A percentile compares a stretch with the other conserved stretches of the same genome.
These are phyloP conservation scores for Ophonus ardosiacus DNA, from an alignment of 2,888 invertebrate genomes.

Conservation along the genomic window DNA sequence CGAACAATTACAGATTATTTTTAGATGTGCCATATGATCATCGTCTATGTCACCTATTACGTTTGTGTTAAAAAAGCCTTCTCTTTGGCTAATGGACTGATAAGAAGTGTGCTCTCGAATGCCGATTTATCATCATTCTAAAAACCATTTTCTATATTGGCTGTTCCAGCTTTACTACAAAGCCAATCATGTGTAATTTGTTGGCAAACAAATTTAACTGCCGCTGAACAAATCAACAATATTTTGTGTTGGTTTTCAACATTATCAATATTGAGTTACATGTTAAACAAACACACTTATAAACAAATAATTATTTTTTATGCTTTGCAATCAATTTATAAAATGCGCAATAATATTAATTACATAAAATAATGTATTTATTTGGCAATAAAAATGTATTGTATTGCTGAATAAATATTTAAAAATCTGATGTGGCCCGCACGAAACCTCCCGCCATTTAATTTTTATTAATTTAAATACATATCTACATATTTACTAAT, in stretches of 20 bases:
- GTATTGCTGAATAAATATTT: background rate
- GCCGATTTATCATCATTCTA: constrained; percentile 29
- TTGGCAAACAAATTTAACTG: constrained; percentile 64
- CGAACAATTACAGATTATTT: too few species aligned
- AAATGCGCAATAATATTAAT: background rate
- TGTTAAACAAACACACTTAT: background rate
- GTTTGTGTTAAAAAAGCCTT: background rate
- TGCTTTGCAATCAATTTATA: background rate
- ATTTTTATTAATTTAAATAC: too few species aligned
- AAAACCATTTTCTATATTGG: constrained; percentile 24
- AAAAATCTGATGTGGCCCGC: background rate
- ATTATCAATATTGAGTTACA: background rate
- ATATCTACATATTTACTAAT: too few species aligned
- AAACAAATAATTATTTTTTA: background rate
- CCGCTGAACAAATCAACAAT: background rate
- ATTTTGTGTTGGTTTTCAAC: background rate
- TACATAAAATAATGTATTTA: background rate
- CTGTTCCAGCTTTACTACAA: constrained; percentile 30
- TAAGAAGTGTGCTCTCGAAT: background rate
- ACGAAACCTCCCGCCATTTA: too few species aligned
- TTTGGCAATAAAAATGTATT: background rate
- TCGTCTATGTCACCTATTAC: background rate
- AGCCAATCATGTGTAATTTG: constrained; percentile 69
- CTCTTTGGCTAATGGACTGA: background rate
- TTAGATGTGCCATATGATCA: too few species aligned